Conservation (phyloP, 2,888 invertebrate genomes). For the Danaus chrysippus region DNA sequence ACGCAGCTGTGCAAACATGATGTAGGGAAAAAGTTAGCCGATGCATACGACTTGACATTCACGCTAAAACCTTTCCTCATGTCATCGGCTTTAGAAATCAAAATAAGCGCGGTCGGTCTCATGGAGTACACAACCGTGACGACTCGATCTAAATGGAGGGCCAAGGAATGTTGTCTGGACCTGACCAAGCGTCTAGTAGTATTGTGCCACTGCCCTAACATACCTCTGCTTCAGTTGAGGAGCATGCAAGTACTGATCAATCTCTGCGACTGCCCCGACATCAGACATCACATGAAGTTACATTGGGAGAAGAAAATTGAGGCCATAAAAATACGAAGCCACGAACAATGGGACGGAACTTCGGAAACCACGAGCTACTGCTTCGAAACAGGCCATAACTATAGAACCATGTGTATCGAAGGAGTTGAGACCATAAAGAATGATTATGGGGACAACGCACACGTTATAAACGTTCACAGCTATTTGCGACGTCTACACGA, state of each 20-base stretch:
- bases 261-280: constrained; percentile 64
- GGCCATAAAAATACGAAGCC: constrained; percentile 45
- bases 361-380: constrained; percentile 52
- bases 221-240: constrained; percentile 53
- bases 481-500: constrained; percentile 47
- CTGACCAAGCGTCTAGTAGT: constrained; percentile 48
- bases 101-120: constrained; percentile 53
- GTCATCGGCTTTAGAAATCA: constrained; percentile 42
- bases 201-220: constrained; percentile 45
- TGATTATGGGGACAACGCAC: constrained; percentile 52
- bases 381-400: constrained; percentile 57
- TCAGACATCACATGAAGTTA: constrained; percentile 51
- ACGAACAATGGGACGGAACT: constrained; percentile 64
- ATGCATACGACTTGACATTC: constrained; percentile 55
- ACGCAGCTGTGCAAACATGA: constrained; percentile 61
- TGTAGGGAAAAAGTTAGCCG: constrained; percentile 57
- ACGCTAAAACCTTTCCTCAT: constrained; percentile 41
- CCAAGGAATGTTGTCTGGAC: constrained; percentile 50
- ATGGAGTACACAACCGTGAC: constrained; percentile 60
- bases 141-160: constrained; percentile 64
- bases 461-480: constrained; percentile 57
- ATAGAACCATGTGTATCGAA: constrained; percentile 62
- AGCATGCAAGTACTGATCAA: constrained; percentile 63
- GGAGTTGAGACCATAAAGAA: constrained; percentile 55
- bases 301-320: constrained; percentile 48